Base-by-base conservation (phyloP, 1,140 invertebrate species). In the Plutomurus gul region DNA sequence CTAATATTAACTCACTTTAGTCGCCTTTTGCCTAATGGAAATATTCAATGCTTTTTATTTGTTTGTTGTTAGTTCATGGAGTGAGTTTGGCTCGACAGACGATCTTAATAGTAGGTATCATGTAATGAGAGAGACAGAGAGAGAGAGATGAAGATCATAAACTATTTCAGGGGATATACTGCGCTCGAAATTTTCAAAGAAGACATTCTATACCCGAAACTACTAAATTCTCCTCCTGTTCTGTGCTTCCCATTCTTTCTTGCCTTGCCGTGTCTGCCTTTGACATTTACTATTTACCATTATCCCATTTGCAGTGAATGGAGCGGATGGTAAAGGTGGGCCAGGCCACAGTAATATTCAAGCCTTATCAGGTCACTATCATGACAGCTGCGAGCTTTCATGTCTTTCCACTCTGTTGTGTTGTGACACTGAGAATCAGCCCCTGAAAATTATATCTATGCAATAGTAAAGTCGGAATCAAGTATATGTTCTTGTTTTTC, bases 321-420 rank as follows among this genome's bases (percentile, higher is more conserved):
- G 56, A 43, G 20, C 25, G 46, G 72, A 72, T 72, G 36, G 36
- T 22, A 25, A 43, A 72, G 22, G n/a, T 70, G 20, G 43, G 20
- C 27, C 8, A 33, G 73, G 27, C 27, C 20, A 75, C 37, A 49
- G 75, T 56, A 51, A 22, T 25, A 22, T 18, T 11, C 7, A 22
- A 25, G 49, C 65, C 77, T 82, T 82, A 82, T 82, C 81, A 80
- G 81, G 81, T 77, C 76, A 82, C 78, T 82, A 82, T 82, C 81
- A 80, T 82, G 81, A 82, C 81, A 82, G 81, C 78, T 78, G 81
- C 78, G 25, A 37, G 56, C 56, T 65, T 65, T 65, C 36, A 25
- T 65, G 56, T 65, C 56, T 30, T 33, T 65, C 56, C 27, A 25
- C 27, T 65, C 56, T 65, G 56, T 65, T 65, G 20, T 65, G 56